Evolutionary conservation across 2,888 invertebrate genomes (phyloP).

Genomic region (Drosophila kambysellisi): DNA sequence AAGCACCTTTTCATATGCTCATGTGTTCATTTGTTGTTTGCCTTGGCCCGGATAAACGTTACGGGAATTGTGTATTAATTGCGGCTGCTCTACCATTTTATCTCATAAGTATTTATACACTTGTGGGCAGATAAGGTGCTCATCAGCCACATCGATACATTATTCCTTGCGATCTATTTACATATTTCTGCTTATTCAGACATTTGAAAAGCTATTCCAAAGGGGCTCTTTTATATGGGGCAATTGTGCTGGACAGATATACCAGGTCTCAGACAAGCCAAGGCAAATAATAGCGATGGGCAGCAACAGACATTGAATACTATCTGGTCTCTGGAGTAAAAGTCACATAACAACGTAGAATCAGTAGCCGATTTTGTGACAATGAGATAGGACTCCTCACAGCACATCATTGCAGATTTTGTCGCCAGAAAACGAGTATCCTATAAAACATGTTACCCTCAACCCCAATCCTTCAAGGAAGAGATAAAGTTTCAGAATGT

Average conservation of each 20-base stretch:
- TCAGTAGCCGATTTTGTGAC: neutral
- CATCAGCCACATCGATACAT: conserved; percentile 10
- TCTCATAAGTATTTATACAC: conserved; percentile 41
- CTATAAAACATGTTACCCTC: neutral
- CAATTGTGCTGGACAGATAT: neutral
- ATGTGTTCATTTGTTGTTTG: conserved; percentile 36
- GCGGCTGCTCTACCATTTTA: conserved; percentile 36
- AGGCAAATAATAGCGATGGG: neutral
- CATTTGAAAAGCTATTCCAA: conserved; percentile 11
- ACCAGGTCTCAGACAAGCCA: neutral
- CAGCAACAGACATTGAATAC: neutral
- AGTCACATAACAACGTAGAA: neutral
- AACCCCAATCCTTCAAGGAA: neutral
- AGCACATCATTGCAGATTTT: neutral
- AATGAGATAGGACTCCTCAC: neutral
- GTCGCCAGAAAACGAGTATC: neutral
- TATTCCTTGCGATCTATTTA: conserved; percentile 31
- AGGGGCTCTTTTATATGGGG: conserved; percentile 1
- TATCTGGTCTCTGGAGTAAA: neutral
- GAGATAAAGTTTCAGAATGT: neutral
- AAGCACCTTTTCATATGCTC: conserved; percentile 57
- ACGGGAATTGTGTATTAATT: conserved; percentile 47
- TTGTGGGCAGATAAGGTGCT: conserved; percentile 52
- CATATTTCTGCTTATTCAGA: conserved; percentile 9
- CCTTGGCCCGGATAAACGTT: conserved; percentile 41